Base-by-base conservation (phyloP, 2,797 vertebrate species). In the Sebastes itinus region DNA sequence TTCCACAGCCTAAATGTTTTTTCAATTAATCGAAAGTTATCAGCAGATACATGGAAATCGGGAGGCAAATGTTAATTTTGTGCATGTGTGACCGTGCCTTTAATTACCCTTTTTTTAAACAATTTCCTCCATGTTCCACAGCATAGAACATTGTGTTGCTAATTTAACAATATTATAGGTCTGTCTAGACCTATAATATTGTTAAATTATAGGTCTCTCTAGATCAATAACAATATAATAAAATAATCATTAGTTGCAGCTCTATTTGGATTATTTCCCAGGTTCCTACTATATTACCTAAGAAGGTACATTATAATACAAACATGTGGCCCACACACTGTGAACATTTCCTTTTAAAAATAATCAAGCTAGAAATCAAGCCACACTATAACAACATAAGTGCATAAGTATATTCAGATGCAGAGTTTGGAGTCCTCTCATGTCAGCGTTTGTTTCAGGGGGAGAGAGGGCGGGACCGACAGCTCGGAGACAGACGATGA, bases 401-500 rank as follows among this genome's bases (percentile, higher is more conserved):
- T 66, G 54, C 54, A 30, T 30, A 8, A 82, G 33, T n/a, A 60
- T 27, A 46, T 72, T 81, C 68, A 32, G 58, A 27, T 23, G 30
- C 35, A 65, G 80, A 80, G 70, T 84, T 82, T 90, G 75, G 84
- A 87, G 82, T 83, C 63, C 13, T 87, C 82, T 88, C 81, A 88
- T 87, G 84, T 87, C 87, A 32, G 87, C 32, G 60, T 78, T 88
- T 76, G 78, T 86, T 84, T 81, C 33, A 2, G 2, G 7, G 2
- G 3, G 38, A 22, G 73, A 61, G 80, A 72, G 83, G 88, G 87
- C 7, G 83, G 91, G 72, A 87, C 73, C 27, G 72, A 85, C 72
- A 62, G 84, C 87, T 78, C 28, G 0, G 67, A 76, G 87, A 68
- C 88, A 89, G 87, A 86, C 66, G 86, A 91, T 94, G 94, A 95